Evolutionary conservation across 2,797 vertebrate genomes (phyloP).

Genomic region (Threskiornis aethiopicus): DNA sequence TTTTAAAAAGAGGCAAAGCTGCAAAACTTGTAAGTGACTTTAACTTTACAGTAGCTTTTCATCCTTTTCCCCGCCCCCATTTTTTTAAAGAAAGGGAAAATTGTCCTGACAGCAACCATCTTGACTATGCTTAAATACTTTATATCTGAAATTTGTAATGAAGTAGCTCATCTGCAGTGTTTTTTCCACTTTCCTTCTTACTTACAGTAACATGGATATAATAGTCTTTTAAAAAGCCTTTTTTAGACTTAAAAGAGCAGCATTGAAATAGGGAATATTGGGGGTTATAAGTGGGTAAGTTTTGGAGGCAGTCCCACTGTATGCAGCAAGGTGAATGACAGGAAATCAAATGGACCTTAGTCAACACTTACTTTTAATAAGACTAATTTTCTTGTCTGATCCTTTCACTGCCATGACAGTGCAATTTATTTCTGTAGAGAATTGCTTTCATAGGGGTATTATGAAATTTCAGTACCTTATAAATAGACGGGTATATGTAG

Average conservation of each 20-base stretch:
- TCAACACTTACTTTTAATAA: slow-evolving; percentile 10
- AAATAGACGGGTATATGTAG: neutral
- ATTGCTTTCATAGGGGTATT: neutral
- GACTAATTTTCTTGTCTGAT: neutral
- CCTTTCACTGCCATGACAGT: neutral
- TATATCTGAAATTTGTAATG: neutral
- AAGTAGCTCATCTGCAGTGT: neutral
- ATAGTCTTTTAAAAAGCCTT: neutral
- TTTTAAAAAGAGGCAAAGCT: slow-evolving; percentile 1
- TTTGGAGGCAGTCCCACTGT: neutral
- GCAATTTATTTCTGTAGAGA: slow-evolving; percentile 10
- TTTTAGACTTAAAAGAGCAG: neutral
- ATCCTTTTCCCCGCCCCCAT: neutral
- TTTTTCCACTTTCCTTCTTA: neutral
- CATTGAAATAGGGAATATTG: neutral
- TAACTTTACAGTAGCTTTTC: slow-evolving; percentile 8
- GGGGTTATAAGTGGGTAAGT: neutral
- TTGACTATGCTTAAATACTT: neutral
- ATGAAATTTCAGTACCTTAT: neutral
- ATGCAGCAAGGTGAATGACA: neutral
- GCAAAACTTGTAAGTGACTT: neutral
- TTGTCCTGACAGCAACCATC: neutral
- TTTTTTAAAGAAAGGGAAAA: neutral
- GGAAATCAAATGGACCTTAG: slow-evolving; percentile 8
- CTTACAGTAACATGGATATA: neutral